Evolutionary conservation across 2,113 vertebrate species (phyloP).

Genomic region (Colinus virginianus): DNA sequence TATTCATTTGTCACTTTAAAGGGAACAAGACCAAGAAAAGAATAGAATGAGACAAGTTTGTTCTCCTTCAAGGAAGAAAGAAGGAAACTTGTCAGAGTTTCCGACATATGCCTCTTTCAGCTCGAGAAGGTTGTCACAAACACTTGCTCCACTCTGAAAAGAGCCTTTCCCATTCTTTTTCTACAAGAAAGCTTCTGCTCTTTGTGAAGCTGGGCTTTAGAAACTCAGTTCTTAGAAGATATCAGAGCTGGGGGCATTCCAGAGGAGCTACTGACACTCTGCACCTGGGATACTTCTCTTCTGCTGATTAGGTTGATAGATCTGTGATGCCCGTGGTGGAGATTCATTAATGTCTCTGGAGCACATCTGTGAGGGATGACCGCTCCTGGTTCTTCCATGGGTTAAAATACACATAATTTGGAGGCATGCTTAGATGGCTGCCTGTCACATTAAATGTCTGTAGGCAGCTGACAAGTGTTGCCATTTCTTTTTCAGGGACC

Average conservation of each 20-base stretch:
- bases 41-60: neutral
- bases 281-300: neutral
- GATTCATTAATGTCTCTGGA: neutral
- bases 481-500: neutral
- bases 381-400: neutral
- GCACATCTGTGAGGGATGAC: neutral
- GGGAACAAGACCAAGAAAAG: neutral
- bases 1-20: slow-evolving; percentile 36
- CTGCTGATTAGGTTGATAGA: neutral
- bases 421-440: neutral
- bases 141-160: neutral
- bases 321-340: neutral
- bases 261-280: neutral
- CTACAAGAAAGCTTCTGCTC: neutral
- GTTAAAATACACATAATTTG: neutral
- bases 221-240: neutral
- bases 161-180: neutral
- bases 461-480: neutral
- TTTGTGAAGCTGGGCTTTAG: neutral
- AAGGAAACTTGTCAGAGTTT: neutral
- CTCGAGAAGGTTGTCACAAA: neutral
- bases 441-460: neutral
- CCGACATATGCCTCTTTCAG: neutral
- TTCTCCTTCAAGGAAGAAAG: neutral
- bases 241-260: neutral